Base-by-base conservation (phyloP, 92 coral and sea anemone species). In the Pocillopora grandis region DNA sequence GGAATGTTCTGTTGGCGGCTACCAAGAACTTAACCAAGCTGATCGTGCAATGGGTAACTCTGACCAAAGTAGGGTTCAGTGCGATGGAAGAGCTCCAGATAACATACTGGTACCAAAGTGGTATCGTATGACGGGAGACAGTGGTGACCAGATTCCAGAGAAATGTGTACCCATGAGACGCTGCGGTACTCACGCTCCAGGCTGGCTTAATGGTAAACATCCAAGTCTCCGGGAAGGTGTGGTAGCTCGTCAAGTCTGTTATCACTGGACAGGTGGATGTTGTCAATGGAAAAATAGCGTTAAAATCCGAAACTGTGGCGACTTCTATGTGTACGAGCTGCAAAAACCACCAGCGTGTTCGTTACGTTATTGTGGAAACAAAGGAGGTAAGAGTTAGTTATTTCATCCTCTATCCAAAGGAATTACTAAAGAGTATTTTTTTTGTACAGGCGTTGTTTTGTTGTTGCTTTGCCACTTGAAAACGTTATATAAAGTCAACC, bases 101-200 rank as follows among this genome's bases (percentile, higher is more conserved):
- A 27, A 27, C 31, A 27, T 27, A 27, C 70, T 65, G 37, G 80
- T 2, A 62, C 70, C 66, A 57, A 58, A 16, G 18, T 79, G 83
- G 83, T 79, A 79, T 65, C 83, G 83, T 20, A 36, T 79, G 20
- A 12, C 5, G 3, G 83, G 75, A 2, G 49, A 19, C 9, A 59
- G 42, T 17, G 84, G 84, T 9, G 65, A 66, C 16, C 17, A 3
- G 11, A 80, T 80, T 9, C 75, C 84, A 13, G 56, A 42, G 7
- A 52, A 4, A 0, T 80, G 84, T 12, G 75, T 67, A 5, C 64
- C 63, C 36, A 67, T 23, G 23, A 66, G 56, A 2, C 75, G 84
- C 5, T 80, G 84, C 20, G 84, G 84, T 52, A 56, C 84, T 42
- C 75, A 80, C 21, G 75, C 84, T 80, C 84, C 84, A 17, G 84